Evolutionary conservation across 2,113 vertebrate species (phyloP).

Genomic region (Larimichthys polyactis): DNA sequence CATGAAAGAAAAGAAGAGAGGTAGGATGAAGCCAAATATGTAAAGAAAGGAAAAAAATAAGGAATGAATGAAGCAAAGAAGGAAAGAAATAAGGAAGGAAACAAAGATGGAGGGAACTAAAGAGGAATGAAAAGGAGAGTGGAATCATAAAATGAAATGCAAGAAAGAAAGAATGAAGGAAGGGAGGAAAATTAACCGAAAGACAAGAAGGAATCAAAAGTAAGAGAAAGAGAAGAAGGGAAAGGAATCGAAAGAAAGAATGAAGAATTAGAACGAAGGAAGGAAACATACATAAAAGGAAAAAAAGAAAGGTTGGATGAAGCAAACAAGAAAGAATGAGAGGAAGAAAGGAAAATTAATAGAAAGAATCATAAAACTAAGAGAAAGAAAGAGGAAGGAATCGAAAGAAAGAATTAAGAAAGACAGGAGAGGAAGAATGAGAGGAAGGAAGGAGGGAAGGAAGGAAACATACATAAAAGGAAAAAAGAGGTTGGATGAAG

Average conservation of each 20-base stretch:
- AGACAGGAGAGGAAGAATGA: too few relatives aligned
- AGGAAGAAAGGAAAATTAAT: too few relatives aligned
- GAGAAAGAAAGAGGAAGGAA: too few relatives aligned
- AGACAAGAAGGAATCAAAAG: background rate
- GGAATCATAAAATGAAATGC: background rate
- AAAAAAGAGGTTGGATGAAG: background rate
- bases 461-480: background rate
- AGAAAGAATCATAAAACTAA: too few relatives aligned
- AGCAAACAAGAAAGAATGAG: too few relatives aligned
- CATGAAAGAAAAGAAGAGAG: slow-evolving; percentile 1
- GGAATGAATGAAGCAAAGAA: background rate
- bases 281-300: background rate
- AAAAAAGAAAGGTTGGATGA: too few relatives aligned
- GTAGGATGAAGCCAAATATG: background rate
- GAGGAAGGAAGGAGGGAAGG: background rate
- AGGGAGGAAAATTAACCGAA: background rate
- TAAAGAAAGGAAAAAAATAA: background rate
- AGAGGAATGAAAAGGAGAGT: too few relatives aligned
- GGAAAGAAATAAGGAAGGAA: background rate
- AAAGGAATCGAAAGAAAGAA: background rate
- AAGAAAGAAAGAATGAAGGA: background rate
- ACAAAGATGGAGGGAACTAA: background rate
- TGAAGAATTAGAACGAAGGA: background rate
- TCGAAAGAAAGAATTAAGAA: background rate
- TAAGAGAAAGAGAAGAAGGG: background rate